Evolutionary conservation across 2,888 invertebrate genomes (phyloP).

Genomic region (Drosophila kambysellisi): DNA sequence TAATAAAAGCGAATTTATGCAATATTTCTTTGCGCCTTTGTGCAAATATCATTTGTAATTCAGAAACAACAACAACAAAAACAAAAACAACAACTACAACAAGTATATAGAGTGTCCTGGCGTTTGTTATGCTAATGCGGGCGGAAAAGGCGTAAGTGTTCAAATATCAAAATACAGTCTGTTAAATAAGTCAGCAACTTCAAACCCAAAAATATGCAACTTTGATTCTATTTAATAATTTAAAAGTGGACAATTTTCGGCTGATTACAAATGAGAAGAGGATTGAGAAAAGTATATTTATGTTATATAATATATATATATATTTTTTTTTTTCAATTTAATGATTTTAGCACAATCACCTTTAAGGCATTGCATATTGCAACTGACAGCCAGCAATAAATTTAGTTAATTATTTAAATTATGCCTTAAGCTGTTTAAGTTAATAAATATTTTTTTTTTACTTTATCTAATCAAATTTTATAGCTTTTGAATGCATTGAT

Average conservation of each 20-base stretch:
- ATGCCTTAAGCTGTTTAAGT: not conserved
- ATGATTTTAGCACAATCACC: not conserved
- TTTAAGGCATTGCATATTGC: not conserved
- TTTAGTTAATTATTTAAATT: not conserved
- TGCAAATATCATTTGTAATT: constrained; percentile 77
- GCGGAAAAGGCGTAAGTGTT: constrained; percentile 53
- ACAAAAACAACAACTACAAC: constrained; percentile 17
- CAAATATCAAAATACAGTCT: constrained; percentile 30
- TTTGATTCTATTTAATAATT: constrained; percentile 59
- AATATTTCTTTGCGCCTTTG: constrained; percentile 77
- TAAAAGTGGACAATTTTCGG: constrained; percentile 53
- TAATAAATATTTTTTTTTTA: not conserved
- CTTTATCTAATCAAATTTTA: not conserved
- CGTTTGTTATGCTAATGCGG: constrained; percentile 74
- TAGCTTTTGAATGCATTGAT: not conserved
- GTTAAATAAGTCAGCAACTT: constrained; percentile 14
- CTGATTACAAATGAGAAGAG: not conserved
- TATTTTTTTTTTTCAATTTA: not conserved
- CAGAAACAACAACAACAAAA: constrained; percentile 34
- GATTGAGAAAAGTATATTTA: not conserved
- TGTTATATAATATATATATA: not conserved
- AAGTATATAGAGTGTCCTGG: constrained; percentile 38
- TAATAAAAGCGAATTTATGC: constrained; percentile 81
- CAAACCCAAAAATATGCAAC: constrained; percentile 20
- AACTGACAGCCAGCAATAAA: not conserved